phyloP scores from a whole-genome alignment of 2,113 vertebrate species.

The Pipa parva region DNA sequence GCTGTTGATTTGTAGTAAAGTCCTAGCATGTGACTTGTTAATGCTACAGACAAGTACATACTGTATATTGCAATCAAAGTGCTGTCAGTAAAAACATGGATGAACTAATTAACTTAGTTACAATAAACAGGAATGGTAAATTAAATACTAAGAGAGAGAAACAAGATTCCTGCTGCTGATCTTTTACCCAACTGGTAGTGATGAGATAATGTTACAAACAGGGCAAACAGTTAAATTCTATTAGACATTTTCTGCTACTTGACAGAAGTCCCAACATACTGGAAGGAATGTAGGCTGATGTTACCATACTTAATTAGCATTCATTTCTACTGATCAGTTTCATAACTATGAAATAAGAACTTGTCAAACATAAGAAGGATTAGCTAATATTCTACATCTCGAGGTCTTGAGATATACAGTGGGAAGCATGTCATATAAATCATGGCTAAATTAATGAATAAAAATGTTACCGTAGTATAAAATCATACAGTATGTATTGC shows the following conservation, averaged over 20 bases:
- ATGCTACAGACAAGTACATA: neutral
- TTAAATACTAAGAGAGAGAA: slow-evolving; percentile 6
- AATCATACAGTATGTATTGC: too few relatives aligned
- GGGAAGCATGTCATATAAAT: too few relatives aligned
- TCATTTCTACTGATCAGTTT: neutral
- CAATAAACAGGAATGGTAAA: slow-evolving; percentile 4
- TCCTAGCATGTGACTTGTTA: neutral
- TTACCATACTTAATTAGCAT: too few relatives aligned
- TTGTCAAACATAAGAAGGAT: too few relatives aligned
- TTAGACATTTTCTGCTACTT: neutral
- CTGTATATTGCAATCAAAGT: neutral
- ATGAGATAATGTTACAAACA: slow-evolving; percentile 30
- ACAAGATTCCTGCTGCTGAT: slow-evolving; percentile 27
- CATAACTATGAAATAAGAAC: too few relatives aligned
- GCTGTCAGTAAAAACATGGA: neutral
- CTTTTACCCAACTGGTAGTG: slow-evolving; percentile 21
- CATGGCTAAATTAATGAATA: too few relatives aligned
- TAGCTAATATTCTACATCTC: too few relatives aligned
- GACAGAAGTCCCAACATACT: neutral
- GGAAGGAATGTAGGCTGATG: too few relatives aligned
- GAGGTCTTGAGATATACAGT: too few relatives aligned
- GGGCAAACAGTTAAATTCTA: neutral
- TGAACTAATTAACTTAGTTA: slow-evolving; percentile 31
- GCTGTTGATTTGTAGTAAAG: neutral
- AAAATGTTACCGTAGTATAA: too few relatives aligned